A percentile compares a stretch with the other conserved stretches of the same genome.
Evolutionary conservation across 2,113 vertebrate genomes (phyloP).

Genomic region (Triplophysa rosa): DNA sequence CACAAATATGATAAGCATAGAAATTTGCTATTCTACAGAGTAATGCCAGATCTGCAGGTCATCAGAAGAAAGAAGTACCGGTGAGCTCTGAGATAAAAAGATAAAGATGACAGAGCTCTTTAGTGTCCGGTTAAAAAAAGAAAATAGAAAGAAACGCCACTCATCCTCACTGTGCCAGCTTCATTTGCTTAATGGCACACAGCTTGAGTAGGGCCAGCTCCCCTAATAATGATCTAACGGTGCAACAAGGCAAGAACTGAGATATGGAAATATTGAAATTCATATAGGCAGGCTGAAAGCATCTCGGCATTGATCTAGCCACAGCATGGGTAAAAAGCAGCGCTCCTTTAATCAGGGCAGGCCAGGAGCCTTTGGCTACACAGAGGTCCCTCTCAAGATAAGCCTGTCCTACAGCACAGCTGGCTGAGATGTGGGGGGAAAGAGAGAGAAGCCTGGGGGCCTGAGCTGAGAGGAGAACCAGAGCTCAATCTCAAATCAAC

Average conservation of each 20-base stretch:
- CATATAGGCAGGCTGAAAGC: slow-evolving; percentile 41
- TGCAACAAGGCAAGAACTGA: slow-evolving; percentile 34
- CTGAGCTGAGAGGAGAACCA: slow-evolving; percentile 41
- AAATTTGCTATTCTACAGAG: background rate
- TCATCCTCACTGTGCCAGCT: slow-evolving; percentile 32
- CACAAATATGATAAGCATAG: background rate
- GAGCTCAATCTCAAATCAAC: slow-evolving; percentile 51
- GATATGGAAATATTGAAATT: slow-evolving; percentile 45
- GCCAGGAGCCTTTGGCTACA: slow-evolving; percentile 31
- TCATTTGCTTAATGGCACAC: slow-evolving; percentile 43
- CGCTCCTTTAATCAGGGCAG: slow-evolving; percentile 47
- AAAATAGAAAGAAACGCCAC: slow-evolving; percentile 26
- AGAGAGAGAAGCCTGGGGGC: slow-evolving; percentile 45
- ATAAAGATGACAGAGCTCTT: slow-evolving; percentile 41
- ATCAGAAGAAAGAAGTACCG: slow-evolving; percentile 21
- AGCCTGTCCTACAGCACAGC: slow-evolving; percentile 47
- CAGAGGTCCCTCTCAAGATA: slow-evolving; percentile 50
- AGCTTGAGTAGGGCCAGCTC: slow-evolving; percentile 41
- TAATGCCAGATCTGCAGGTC: slow-evolving; percentile 25
- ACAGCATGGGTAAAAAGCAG: slow-evolving; percentile 50
- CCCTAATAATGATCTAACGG: slow-evolving; percentile 43
- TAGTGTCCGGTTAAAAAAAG: slow-evolving; percentile 30
- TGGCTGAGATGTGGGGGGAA: slow-evolving; percentile 41
- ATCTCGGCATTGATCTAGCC: slow-evolving; percentile 48
- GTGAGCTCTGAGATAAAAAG: slow-evolving; percentile 40